Evolutionary conservation across 2,888 invertebrate species (phyloP).

Genomic region (Epirrita christyi): DNA sequence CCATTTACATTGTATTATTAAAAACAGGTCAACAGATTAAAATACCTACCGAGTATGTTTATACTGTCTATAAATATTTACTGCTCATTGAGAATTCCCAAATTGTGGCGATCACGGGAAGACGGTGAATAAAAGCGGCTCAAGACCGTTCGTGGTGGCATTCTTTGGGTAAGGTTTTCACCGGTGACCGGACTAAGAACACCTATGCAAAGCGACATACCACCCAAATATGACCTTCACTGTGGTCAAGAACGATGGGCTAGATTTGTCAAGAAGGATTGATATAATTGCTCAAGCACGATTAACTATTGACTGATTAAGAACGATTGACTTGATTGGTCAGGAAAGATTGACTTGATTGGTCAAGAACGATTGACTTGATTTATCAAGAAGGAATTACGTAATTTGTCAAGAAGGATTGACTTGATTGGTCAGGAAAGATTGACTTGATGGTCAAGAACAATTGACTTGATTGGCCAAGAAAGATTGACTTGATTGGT

Average conservation of each 20-base stretch:
- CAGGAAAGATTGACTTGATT: not conserved
- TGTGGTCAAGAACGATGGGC: not conserved
- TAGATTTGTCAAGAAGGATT: not conserved
- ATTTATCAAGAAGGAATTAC: not conserved
- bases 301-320: not conserved
- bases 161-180: too few relatives aligned
- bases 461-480: not conserved
- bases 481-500: too few relatives aligned
- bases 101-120: too few relatives aligned
- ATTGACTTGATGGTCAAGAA: not conserved
- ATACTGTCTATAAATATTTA: not conserved
- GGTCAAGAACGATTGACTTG: not conserved
- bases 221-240: not conserved
- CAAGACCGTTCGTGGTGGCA: too few relatives aligned
- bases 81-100: not conserved
- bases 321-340: too few relatives aligned
- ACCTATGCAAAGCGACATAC: not conserved
- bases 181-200: too few relatives aligned
- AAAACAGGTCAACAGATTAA: not conserved
- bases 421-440: not conserved
- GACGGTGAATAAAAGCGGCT: too few relatives aligned
- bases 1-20: slow-evolving; percentile 22
- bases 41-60: not conserved
- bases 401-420: not conserved
- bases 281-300: not conserved